phyloP scores from a whole-genome alignment of 1,140 invertebrate genomes.

The Antheraea pernyi region DNA sequence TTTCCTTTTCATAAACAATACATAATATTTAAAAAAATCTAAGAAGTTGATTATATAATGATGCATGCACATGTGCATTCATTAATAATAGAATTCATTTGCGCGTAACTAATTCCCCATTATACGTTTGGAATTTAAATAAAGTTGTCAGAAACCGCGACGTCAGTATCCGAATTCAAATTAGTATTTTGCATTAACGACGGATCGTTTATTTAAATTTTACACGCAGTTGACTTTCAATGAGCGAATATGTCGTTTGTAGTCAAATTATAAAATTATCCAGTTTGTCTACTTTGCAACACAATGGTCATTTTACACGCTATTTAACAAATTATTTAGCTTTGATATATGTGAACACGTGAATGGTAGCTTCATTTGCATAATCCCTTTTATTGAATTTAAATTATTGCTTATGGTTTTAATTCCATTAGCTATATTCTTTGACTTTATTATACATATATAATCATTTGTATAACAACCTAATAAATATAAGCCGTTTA shows the following conservation, averaged over 20 bases:
- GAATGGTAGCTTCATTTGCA: conserved; percentile 53
- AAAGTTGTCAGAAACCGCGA: conserved; percentile 69
- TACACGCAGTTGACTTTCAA: conserved; percentile 71
- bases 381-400: conserved; percentile 51
- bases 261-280: conserved; percentile 55
- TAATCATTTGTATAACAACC: too few species aligned
- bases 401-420: conserved; percentile 19
- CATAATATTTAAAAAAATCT: too few species aligned
- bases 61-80: conserved; percentile 21
- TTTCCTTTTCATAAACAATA: too few species aligned
- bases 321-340: conserved; percentile 65
- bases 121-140: conserved; percentile 59
- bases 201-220: conserved; percentile 72
- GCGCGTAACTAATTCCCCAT: conserved; percentile 53
- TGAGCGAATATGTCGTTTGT: conserved; percentile 37
- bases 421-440: background rate
- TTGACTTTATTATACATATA: background rate
- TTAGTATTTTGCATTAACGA: conserved; percentile 45
- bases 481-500: too few species aligned
- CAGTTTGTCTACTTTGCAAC: conserved; percentile 41
- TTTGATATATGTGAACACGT: conserved; percentile 61
- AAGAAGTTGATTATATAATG: background rate
- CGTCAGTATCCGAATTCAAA: conserved; percentile 56
- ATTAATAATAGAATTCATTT: conserved; percentile 43
- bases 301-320: conserved; percentile 65